Percentiles rank a stretch among this genome's conserved stretches.
phyloP scores from a whole-genome alignment of 2,113 vertebrate genomes.

The Ameiurus melas region DNA sequence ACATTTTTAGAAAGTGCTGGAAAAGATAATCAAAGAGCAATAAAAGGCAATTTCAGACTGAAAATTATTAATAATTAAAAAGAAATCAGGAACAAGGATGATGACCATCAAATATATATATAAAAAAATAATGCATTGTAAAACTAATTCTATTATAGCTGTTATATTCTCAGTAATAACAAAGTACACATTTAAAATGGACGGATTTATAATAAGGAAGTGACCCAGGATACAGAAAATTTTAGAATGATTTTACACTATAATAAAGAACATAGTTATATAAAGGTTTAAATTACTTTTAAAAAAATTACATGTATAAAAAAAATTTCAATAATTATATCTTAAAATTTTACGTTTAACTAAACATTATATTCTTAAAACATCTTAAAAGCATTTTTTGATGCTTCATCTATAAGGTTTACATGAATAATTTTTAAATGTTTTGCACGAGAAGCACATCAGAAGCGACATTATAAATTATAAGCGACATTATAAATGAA shows the following conservation, averaged over 20 bases:
- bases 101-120: too few relatives aligned
- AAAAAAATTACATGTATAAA: neutral
- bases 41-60: neutral
- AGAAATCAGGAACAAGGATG: neutral
- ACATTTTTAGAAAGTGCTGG: neutral
- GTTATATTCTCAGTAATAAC: too few relatives aligned
- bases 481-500: neutral
- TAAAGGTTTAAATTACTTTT: neutral
- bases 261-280: neutral
- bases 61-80: neutral
- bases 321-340: neutral
- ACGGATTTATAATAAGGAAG: too few relatives aligned
- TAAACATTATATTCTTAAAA: neutral
- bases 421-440: neutral
- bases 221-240: neutral
- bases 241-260: neutral
- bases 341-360: neutral
- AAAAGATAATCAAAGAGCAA: neutral
- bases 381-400: neutral
- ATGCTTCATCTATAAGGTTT: neutral
- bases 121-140: neutral
- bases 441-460: neutral
- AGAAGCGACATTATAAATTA: neutral
- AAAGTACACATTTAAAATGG: too few relatives aligned
- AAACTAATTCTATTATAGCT: neutral